phyloP scores from a whole-genome alignment of 2,797 vertebrate genomes.

The Protonibea diacanthus region DNA sequence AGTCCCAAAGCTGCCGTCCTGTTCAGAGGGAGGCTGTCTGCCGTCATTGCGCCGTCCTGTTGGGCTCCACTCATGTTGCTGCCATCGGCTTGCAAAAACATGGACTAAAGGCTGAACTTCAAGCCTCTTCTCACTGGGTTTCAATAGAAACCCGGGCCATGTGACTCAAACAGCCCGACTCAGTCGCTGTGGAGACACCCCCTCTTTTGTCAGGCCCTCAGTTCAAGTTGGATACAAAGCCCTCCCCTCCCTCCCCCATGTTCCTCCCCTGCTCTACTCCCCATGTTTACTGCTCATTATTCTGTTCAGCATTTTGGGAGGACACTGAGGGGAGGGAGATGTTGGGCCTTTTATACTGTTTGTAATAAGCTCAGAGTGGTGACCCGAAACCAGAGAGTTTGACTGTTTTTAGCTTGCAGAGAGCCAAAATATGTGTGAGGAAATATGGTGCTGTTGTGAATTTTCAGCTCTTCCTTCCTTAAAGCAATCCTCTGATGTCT shows the following conservation, averaged over 20 bases:
- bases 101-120: slow-evolving; percentile 39
- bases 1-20: slow-evolving; percentile 53
- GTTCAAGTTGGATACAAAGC: slow-evolving; percentile 51
- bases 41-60: slow-evolving; percentile 39
- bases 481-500: neutral
- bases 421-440: slow-evolving; percentile 8
- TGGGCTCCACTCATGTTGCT: slow-evolving; percentile 72
- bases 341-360: slow-evolving; percentile 55
- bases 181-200: slow-evolving; percentile 78
- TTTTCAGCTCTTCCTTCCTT: neutral
- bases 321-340: slow-evolving; percentile 46
- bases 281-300: slow-evolving; percentile 83
- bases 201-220: slow-evolving; percentile 62
- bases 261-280: slow-evolving; percentile 31
- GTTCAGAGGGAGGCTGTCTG: slow-evolving; percentile 59
- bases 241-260: slow-evolving; percentile 16
- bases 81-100: slow-evolving; percentile 66
- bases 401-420: slow-evolving; percentile 7
- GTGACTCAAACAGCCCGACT: slow-evolving; percentile 72
- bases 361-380: slow-evolving; percentile 50
- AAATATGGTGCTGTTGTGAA: neutral
- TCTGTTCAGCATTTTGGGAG: slow-evolving; percentile 62
- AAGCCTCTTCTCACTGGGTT: slow-evolving; percentile 36
- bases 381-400: slow-evolving; percentile 55
- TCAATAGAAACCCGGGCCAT: slow-evolving; percentile 68